Percentiles rank a stretch among this genome's conserved stretches.
Evolutionary conservation across 2,797 vertebrate species (phyloP).

Genomic region (Cynopterus sphinx): DNA sequence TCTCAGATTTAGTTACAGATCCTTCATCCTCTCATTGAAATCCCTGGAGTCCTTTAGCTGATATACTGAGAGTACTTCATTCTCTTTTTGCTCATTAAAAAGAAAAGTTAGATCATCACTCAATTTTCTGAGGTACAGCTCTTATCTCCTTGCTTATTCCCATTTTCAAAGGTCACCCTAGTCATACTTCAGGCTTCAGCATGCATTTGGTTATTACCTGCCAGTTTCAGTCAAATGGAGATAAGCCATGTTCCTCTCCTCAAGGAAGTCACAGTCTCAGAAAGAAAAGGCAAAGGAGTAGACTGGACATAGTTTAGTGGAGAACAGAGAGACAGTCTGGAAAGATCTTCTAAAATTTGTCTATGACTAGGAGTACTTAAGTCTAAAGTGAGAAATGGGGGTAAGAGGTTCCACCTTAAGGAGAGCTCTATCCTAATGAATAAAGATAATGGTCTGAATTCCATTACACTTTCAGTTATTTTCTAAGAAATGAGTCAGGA

Average conservation of each 20-base stretch:
- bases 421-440: not conserved
- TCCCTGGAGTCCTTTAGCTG: not conserved
- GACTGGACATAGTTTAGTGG: not conserved
- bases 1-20: not conserved
- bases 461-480: constrained; percentile 18
- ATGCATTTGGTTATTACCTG: constrained; percentile 37
- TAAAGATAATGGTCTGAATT: not conserved
- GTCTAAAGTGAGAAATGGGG: not conserved
- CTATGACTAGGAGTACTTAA: not conserved
- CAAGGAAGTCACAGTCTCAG: not conserved
- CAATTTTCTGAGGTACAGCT: not conserved
- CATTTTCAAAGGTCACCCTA: constrained; percentile 45
- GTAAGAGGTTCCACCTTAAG: not conserved
- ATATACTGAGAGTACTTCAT: not conserved
- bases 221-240: not conserved
- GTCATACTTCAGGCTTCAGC: constrained; percentile 27
- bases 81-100: constrained; percentile 38
- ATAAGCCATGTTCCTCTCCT: not conserved
- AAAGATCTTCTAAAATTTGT: not conserved
- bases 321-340: not conserved
- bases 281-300: not conserved
- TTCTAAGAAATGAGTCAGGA: constrained; percentile 23
- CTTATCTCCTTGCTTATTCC: constrained; percentile 11
- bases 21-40: constrained; percentile 11
- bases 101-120: not conserved